Base-by-base conservation (phyloP, 2,797 vertebrate genomes). In the Neostethus bicornis region DNA sequence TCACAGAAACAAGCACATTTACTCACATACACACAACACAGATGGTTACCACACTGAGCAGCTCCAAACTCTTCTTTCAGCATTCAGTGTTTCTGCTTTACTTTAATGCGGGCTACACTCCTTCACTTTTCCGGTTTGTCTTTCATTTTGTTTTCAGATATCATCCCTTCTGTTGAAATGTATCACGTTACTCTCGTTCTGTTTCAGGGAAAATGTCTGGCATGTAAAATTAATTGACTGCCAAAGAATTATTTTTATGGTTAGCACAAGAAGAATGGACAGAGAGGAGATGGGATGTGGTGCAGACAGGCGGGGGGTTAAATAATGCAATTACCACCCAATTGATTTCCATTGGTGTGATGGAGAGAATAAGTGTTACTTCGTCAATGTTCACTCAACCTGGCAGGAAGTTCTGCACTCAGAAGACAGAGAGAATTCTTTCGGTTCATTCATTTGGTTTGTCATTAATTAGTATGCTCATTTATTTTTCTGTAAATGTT, bases 301-400 rank as follows among this genome's bases (percentile, higher is more conserved):
- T 61, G 76, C 63, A 79, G 75, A 85, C 49, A 70, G 48, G 57
- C 80, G 72, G 75, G 71, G 78, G 82, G 86, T 87, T 85, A 90
- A 90, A 88, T 80, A 87, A 86, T 77, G 86, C 85, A 90, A 90
- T 92, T 91, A 91, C 87, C 50, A 46, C 68, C 77, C 79, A 61
- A 91, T 92, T 90, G 91, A 91, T 92, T 91, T 92, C 87, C 88
- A 89, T 69, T 89, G 87, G 84, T 79, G 84, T 85, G 85, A 85
- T 72, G 72, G 81, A 79, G 79, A 87, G 76, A 84, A 88, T 83
- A 82, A 85, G 86, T 86, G 87, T 90, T 91, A 83, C 88, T 87
- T 71, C 73, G 70, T 89, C 89, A 87, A 84, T 87, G 86, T 85
- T 88, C 87, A 86, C 81, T 89, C 83, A 82, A 77, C 70, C 83